Evolutionary conservation across 2,888 invertebrate genomes (phyloP).

Genomic region (Drosophila flavopinicola): DNA sequence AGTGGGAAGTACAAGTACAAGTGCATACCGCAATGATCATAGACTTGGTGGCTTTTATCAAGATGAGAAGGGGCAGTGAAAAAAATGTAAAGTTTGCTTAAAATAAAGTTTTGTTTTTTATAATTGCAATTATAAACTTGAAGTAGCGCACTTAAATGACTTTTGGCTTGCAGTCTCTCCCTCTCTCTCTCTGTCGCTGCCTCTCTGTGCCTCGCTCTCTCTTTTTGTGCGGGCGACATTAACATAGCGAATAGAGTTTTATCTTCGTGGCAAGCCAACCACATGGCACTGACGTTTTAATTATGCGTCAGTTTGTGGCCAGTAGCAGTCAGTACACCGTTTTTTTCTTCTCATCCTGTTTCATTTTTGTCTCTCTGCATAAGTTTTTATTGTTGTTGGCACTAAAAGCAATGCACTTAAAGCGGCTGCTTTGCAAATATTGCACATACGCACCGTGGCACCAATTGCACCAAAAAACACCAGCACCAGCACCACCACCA

Average conservation of each 20-base stretch:
- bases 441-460: slow-evolving; percentile 65
- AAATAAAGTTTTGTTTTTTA: slow-evolving; percentile 62
- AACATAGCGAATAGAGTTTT: slow-evolving; percentile 58
- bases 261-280: slow-evolving; percentile 63
- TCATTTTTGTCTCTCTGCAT: slow-evolving; percentile 19
- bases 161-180: slow-evolving; percentile 37
- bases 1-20: neutral
- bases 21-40: slow-evolving; percentile 8
- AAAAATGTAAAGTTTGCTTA: slow-evolving; percentile 43
- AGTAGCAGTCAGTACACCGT: slow-evolving; percentile 30
- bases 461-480: slow-evolving; percentile 8
- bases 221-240: slow-evolving; percentile 22
- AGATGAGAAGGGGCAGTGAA: slow-evolving; percentile 2
- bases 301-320: slow-evolving; percentile 70
- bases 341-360: slow-evolving; percentile 2
- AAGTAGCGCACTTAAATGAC: slow-evolving; percentile 66
- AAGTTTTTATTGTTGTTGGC: slow-evolving; percentile 42
- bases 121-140: slow-evolving; percentile 73
- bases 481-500: too few relatives aligned
- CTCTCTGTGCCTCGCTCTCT: slow-evolving; percentile 1
- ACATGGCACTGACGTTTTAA: slow-evolving; percentile 76
- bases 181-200: neutral
- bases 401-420: slow-evolving; percentile 72
- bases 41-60: slow-evolving; percentile 6
- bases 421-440: slow-evolving; percentile 29